These are phyloP conservation scores for Eolophus roseicapilla DNA, from an alignment of 2,113 vertebrate genomes.

Conservation along the genomic window DNA sequence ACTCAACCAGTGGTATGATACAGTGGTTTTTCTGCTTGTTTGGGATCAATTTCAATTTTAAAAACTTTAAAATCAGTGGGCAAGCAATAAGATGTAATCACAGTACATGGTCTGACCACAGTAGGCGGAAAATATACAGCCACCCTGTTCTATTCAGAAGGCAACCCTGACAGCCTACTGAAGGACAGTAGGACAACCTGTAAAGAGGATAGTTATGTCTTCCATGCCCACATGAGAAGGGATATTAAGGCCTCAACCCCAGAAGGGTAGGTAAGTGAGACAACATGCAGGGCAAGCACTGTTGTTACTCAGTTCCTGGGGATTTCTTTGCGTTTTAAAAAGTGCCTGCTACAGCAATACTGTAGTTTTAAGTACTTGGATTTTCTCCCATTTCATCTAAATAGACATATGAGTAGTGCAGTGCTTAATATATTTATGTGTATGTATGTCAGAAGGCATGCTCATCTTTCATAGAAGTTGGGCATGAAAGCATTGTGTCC, in stretches of 20 bases:
- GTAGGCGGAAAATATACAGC: not conserved
- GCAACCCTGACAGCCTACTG: not conserved
- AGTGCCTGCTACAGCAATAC: not conserved
- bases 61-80: not conserved
- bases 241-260: not conserved
- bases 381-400: not conserved
- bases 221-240: not conserved
- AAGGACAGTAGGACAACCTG: not conserved
- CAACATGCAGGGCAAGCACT: not conserved
- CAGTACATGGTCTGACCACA: not conserved
- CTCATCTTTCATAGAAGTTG: not conserved
- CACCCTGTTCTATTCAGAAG: not conserved
- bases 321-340: not conserved
- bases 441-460: not conserved
- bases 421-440: not conserved
- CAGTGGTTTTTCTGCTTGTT: not conserved
- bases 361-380: not conserved
- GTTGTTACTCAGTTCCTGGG: not conserved
- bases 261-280: not conserved
- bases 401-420: not conserved
- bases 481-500: not conserved
- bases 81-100: not conserved
- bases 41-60: not conserved
- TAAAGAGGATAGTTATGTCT: not conserved
- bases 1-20: conserved; percentile 79